Percentiles rank a stretch among this genome's conserved stretches.
These are phyloP conservation scores for Palythoa heliodiscus DNA, from an alignment of 92 coral and sea anemone genomes.

Conservation along the genomic window DNA sequence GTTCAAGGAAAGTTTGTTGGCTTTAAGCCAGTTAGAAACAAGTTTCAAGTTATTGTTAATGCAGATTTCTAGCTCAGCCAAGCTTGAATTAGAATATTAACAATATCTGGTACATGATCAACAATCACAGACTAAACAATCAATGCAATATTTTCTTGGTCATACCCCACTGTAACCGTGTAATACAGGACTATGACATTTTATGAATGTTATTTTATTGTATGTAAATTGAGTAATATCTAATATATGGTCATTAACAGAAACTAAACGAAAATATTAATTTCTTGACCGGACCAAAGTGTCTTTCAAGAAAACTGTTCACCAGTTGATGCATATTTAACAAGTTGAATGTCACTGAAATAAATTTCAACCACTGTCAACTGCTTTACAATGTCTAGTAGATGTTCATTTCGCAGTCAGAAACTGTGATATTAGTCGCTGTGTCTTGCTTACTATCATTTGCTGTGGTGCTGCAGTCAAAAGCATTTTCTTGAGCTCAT, in stretches of 20 bases:
- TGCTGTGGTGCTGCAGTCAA: constrained; percentile 28
- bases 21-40: too few species aligned
- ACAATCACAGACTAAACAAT: neutral
- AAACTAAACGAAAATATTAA: neutral
- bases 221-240: too few species aligned
- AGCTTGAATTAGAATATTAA: too few species aligned
- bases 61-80: too few species aligned
- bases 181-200: too few species aligned
- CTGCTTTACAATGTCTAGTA: neutral
- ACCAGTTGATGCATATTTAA: neutral
- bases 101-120: constrained; percentile 5
- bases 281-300: neutral
- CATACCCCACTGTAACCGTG: neutral
- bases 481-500: constrained; percentile 38
- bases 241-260: neutral
- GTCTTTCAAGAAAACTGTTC: neutral
- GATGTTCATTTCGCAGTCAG: constrained; percentile 31
- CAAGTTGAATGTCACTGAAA: constrained; percentile 12
- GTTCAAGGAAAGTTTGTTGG: too few species aligned
- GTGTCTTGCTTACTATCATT: constrained; percentile 38
- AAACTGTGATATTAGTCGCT: constrained; percentile 41
- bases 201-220: too few species aligned
- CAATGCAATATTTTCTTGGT: constrained; percentile 2
- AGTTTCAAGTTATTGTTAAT: too few species aligned
- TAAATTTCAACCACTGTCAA: neutral